Evolutionary conservation across 2,888 invertebrate species (phyloP).

Genomic region (Oeneis ivallda): DNA sequence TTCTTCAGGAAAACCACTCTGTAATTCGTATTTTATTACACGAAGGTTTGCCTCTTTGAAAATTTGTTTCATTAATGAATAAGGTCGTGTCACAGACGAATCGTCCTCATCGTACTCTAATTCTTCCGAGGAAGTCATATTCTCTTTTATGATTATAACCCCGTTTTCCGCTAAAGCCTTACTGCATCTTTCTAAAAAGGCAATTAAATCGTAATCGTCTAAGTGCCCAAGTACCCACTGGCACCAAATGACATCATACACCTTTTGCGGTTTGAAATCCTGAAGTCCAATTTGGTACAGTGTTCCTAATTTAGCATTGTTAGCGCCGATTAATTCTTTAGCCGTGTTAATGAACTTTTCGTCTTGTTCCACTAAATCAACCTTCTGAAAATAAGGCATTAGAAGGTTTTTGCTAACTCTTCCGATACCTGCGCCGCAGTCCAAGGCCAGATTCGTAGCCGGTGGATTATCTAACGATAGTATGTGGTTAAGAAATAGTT

Average conservation of each 20-base stretch:
- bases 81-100: conserved; percentile 93
- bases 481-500: conserved; percentile 85
- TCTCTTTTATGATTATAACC: conserved; percentile 82
- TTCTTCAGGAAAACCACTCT: conserved; percentile 92
- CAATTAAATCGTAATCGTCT: conserved; percentile 90
- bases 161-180: conserved; percentile 54
- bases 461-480: conserved; percentile 73
- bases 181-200: conserved; percentile 86
- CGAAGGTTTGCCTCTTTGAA: conserved; percentile 87
- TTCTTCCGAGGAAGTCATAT: conserved; percentile 85
- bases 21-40: conserved; percentile 85
- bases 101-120: conserved; percentile 90
- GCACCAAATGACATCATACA: conserved; percentile 97
- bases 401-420: conserved; percentile 93
- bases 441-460: conserved; percentile 86
- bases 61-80: conserved; percentile 82
- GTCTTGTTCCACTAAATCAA: conserved; percentile 96
- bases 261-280: conserved; percentile 88
- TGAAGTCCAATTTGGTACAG: conserved; percentile 89
- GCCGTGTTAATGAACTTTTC: conserved; percentile 90
- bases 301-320: conserved; percentile 83
- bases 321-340: conserved; percentile 66
- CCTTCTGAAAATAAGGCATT: conserved; percentile 88
- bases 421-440: conserved; percentile 99
- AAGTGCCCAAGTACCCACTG: conserved; percentile 98